phyloP scores from a whole-genome alignment of 2,888 invertebrate species.

The Papilio protenor region DNA sequence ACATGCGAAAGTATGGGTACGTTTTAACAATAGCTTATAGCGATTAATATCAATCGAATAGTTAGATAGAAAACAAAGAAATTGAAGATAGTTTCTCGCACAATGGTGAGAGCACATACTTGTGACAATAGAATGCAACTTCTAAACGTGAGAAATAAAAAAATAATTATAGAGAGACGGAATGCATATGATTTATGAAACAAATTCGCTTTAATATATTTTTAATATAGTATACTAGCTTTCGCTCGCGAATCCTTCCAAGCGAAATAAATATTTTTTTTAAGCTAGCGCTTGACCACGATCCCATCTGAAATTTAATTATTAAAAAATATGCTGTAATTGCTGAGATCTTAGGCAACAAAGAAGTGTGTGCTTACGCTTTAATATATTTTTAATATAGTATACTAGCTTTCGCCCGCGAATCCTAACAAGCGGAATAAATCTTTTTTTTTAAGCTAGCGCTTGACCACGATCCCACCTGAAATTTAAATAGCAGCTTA shows the following conservation, averaged over 20 bases:
- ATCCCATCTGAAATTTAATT: too few relatives aligned
- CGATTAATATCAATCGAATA: slow-evolving; percentile 12
- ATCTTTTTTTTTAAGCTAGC: too few relatives aligned
- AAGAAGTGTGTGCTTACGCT: too few relatives aligned
- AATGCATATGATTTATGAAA: background rate
- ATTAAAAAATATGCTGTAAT: too few relatives aligned
- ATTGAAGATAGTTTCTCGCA: slow-evolving; percentile 21
- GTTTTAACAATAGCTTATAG: background rate
- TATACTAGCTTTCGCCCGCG: too few relatives aligned
- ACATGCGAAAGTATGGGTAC: background rate
- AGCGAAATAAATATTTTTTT: background rate
- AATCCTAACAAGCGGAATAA: background rate
- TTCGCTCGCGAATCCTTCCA: too few relatives aligned
- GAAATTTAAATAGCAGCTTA: too few relatives aligned
- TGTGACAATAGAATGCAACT: background rate
- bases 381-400: background rate
- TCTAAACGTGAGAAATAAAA: slow-evolving; percentile 14
- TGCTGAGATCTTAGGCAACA: too few relatives aligned
- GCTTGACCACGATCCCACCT: too few relatives aligned
- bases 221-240: too few relatives aligned
- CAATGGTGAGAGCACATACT: slow-evolving; percentile 31
- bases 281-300: too few relatives aligned
- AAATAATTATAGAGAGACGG: slow-evolving; percentile 6
- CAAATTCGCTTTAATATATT: background rate
- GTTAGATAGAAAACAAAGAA: slow-evolving; percentile 26